A percentile compares a stretch with the other conserved stretches of the same genome.
phyloP scores from a whole-genome alignment of 2,888 invertebrate species.

The Pristionchus japonicus region DNA sequence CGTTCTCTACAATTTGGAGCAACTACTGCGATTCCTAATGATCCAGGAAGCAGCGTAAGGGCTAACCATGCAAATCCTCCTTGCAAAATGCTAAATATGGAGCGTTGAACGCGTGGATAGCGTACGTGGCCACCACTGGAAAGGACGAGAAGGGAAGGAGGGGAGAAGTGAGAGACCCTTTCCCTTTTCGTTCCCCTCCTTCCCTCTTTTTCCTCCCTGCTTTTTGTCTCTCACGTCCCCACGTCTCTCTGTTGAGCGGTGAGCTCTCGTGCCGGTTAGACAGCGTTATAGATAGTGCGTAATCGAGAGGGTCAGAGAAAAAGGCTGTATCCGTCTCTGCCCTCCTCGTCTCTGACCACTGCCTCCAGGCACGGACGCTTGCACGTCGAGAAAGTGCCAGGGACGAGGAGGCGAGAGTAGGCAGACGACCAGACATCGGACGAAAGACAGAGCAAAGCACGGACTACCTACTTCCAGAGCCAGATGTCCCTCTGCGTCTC shows the following conservation, averaged over 20 bases:
- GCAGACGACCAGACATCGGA: neutral
- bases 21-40: too few relatives aligned
- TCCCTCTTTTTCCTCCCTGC: neutral
- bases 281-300: too few relatives aligned
- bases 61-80: neutral
- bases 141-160: neutral
- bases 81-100: neutral
- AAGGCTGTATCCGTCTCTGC: neutral
- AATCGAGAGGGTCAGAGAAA: too few relatives aligned
- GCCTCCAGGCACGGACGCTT: slow-evolving; percentile 17
- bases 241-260: neutral
- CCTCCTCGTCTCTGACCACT: neutral
- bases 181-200: neutral
- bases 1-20: too few relatives aligned
- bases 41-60: neutral
- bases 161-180: neutral
- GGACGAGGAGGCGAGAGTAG: neutral
- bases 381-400: neutral
- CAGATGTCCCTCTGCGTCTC: neutral
- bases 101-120: neutral
- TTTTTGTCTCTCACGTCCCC: neutral
- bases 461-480: neutral
- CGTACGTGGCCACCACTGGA: neutral
- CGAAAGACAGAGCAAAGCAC: neutral
- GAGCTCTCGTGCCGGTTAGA: neutral